phyloP scores from a whole-genome alignment of 2,888 invertebrate genomes.

The Papilio protenor region DNA sequence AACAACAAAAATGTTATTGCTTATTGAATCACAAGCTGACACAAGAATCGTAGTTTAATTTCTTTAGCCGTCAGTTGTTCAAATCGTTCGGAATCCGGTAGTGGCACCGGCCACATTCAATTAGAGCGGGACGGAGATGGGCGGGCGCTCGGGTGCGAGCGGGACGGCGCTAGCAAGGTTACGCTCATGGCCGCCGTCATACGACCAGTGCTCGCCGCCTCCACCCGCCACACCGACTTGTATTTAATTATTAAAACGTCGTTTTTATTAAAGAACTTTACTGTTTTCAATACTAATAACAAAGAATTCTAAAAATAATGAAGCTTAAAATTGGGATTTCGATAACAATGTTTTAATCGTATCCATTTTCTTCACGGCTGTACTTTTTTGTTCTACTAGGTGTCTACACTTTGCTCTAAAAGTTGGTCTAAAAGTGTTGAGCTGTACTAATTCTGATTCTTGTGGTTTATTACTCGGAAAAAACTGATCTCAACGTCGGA shows the following conservation, averaged over 20 bases:
- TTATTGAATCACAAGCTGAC: conserved; percentile 11
- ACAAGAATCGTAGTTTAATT: conserved; percentile 35
- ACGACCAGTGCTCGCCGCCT: conserved; percentile 56
- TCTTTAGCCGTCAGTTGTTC: conserved; percentile 44
- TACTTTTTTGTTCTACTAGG: not conserved
- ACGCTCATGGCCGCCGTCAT: conserved; percentile 71
- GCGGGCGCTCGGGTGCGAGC: conserved; percentile 55
- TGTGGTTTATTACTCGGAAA: conserved; percentile 11
- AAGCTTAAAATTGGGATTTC: not conserved
- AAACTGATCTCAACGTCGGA: conserved; percentile 33
- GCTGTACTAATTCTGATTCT: not conserved
- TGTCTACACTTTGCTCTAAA: not conserved
- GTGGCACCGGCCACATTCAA: conserved; percentile 60
- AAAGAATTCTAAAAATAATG: not conserved
- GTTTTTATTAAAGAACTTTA: conserved; percentile 8
- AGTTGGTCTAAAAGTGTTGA: not conserved
- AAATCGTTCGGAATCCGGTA: conserved; percentile 77
- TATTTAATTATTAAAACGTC: conserved; percentile 46
- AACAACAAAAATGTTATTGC: not conserved
- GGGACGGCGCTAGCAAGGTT: conserved; percentile 73
- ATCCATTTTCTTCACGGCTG: not conserved
- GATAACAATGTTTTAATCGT: not conserved
- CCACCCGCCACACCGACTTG: conserved; percentile 50
- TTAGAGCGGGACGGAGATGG: conserved; percentile 61
- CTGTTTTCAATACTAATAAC: conserved; percentile 1